phyloP scores from a whole-genome alignment of 2,797 vertebrate genomes.

The Choloepus didactylus region DNA sequence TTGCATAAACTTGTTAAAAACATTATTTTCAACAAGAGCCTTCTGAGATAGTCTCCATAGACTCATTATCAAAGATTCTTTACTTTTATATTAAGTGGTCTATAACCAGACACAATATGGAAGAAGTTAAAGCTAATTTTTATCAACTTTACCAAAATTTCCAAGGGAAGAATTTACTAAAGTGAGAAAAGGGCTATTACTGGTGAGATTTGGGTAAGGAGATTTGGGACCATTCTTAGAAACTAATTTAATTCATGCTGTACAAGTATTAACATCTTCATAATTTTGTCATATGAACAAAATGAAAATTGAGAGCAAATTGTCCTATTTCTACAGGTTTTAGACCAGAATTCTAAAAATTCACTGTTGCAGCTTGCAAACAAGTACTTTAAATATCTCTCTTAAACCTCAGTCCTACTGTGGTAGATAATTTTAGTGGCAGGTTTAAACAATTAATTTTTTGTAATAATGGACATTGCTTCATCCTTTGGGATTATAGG shows the following conservation, averaged over 20 bases:
- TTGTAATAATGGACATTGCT: neutral
- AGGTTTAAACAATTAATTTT: neutral
- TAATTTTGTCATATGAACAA: neutral
- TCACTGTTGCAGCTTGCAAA: neutral
- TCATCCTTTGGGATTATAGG: neutral
- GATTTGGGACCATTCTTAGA: neutral
- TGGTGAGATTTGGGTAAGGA: neutral
- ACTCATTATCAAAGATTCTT: neutral
- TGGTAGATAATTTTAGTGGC: neutral
- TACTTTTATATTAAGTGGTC: neutral
- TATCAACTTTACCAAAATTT: neutral
- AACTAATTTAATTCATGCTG: neutral
- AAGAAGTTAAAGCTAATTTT: neutral
- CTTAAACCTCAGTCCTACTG: neutral
- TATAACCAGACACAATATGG: neutral
- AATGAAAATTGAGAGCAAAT: neutral
- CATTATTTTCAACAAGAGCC: conserved; percentile 28
- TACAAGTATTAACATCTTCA: neutral
- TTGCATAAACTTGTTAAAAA: neutral
- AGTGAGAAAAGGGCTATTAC: neutral
- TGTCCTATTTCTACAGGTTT: neutral
- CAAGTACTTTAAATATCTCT: neutral
- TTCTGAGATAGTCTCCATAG: neutral
- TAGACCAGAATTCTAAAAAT: neutral
- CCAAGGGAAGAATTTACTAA: neutral